Evolutionary conservation across 1,140 invertebrate species (phyloP).

Genomic region (Tenebrio molitor): DNA sequence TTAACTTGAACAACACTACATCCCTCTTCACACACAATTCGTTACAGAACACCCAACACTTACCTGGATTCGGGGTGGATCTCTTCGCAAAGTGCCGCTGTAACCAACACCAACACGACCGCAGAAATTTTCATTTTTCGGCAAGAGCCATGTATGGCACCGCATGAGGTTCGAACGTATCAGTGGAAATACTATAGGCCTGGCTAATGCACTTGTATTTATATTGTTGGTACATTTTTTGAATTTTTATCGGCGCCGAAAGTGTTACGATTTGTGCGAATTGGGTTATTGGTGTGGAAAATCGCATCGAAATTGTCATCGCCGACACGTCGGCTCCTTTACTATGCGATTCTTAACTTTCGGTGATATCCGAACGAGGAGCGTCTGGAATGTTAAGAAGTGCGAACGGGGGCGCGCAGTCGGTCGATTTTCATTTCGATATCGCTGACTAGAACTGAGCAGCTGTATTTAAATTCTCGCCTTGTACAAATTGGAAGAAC

Average conservation of each 20-base stretch:
- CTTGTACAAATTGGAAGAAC: too few species aligned
- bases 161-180: not conserved
- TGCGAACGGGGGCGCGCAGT: not conserved
- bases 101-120: not conserved
- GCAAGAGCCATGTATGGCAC: not conserved
- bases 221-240: slow-evolving; percentile 33
- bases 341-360: not conserved
- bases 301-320: slow-evolving; percentile 27
- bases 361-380: slow-evolving; percentile 8
- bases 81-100: not conserved
- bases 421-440: slow-evolving; percentile 1
- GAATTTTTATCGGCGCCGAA: slow-evolving; percentile 28
- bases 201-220: not conserved
- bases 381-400: slow-evolving; percentile 29
- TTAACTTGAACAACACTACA: slow-evolving; percentile 24
- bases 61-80: slow-evolving; percentile 3
- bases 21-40: too few species aligned
- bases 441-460: too few species aligned
- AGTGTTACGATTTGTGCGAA: slow-evolving; percentile 29
- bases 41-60: too few species aligned
- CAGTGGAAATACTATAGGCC: not conserved
- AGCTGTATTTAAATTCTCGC: too few species aligned
- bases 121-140: slow-evolving; percentile 26
- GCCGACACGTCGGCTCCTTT: slow-evolving; percentile 10
- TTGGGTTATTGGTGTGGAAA: slow-evolving; percentile 29